Evolutionary conservation across 2,888 invertebrate species (phyloP).

Genomic region (Diaperis boleti): DNA sequence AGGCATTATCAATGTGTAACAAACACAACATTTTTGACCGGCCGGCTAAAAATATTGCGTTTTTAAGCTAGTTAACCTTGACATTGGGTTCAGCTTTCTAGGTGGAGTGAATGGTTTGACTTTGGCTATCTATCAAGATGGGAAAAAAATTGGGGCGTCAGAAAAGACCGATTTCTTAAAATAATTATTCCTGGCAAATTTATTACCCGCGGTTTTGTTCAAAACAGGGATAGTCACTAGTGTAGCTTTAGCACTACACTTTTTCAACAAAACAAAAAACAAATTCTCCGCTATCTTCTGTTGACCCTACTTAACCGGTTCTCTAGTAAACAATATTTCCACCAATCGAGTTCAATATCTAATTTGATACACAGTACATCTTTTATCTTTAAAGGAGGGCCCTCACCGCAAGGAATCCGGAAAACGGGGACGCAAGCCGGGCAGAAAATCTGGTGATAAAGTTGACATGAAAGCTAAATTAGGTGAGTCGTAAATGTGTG

Average conservation of each 20-base stretch:
- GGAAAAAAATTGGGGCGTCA: too few species aligned
- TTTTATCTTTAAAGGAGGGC: slow-evolving; percentile 66
- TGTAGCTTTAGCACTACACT: too few species aligned
- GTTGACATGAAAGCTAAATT: slow-evolving; percentile 95
- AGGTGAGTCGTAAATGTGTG: slow-evolving; percentile 68
- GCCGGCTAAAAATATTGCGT: slow-evolving; percentile 37
- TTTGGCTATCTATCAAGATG: neutral
- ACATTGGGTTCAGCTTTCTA: slow-evolving; percentile 40
- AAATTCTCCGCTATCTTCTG: too few species aligned
- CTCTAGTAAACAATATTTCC: too few species aligned
- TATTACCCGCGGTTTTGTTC: too few species aligned
- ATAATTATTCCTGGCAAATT: too few species aligned
- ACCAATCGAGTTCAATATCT: neutral
- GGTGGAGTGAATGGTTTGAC: neutral
- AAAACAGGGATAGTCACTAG: too few species aligned
- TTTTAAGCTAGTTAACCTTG: slow-evolving; percentile 39
- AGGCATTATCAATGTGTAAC: neutral
- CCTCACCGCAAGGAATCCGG: slow-evolving; percentile 83
- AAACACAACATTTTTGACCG: slow-evolving; percentile 10
- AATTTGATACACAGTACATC: neutral
- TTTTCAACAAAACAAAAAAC: too few species aligned
- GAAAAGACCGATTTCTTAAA: too few species aligned
- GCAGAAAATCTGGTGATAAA: slow-evolving; percentile 87
- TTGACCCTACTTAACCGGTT: too few species aligned
- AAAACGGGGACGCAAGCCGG: slow-evolving; percentile 90